Base-by-base conservation (phyloP, 2,113 vertebrate species). In the Gambusia holbrooki region DNA sequence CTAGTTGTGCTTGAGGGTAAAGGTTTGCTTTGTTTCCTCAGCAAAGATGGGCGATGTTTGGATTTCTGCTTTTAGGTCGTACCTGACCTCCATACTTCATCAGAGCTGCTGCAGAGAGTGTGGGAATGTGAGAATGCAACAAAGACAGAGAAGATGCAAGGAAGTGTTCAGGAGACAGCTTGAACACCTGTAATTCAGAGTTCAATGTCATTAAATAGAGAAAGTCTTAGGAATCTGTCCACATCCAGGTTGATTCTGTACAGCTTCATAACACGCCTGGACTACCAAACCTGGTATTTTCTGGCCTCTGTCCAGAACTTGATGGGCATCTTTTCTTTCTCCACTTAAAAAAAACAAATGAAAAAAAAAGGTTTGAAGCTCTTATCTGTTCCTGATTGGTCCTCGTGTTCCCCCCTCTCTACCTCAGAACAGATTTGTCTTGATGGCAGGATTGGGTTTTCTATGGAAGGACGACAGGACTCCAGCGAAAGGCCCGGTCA, bases 381-480 rank as follows among this genome's bases (percentile, higher is more conserved):
- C 82, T 60, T 66, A 71, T 27, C 73, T 62, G 67, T 40, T 81
- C 79, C 82, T 58, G 69, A n/a, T 68, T 76, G 66, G 61, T 37
- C 70, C 45, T 62, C 37, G 7, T 60, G 35, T 1, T 45, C 40
- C 60, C 64, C 28, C 65, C 61, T 80, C 81, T 87, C 84, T 84
- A 80, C 88, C 95, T 96, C 96, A 99, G 94, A 98, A 99, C 87
- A 98, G 95, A 83, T 99, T 98, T 15, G 95, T 96, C 89, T 98
- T 99, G 87, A 99, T 95, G 60, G 91, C 76, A 1, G 88, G 88
- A 74, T 94, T 96, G 71, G 96, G 96, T 88, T 98, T 99, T 94
- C 97, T 93, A 91, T 99, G 97, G 90, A 99, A 97, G 70, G 97
- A 96, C 80, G 97, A 98, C 71, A 99, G 95, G 48, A 99, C 97